phyloP scores from a whole-genome alignment of 2,797 vertebrate genomes.

The Tapera naevia region DNA sequence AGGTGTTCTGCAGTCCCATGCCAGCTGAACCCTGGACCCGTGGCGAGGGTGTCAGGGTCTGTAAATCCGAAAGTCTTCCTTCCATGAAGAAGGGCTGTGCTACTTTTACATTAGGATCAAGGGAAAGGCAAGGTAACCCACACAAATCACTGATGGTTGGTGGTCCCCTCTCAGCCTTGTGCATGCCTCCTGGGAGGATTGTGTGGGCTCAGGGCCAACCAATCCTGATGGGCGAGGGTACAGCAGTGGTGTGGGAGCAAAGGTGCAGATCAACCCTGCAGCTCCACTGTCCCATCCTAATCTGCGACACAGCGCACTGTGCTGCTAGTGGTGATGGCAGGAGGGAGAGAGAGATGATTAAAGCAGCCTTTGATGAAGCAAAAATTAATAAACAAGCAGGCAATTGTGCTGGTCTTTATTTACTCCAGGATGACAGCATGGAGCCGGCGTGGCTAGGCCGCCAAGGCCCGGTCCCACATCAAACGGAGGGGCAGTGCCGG shows the following conservation, averaged over 20 bases:
- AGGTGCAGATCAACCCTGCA: background rate
- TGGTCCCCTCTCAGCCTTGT: background rate
- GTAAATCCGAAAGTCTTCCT: background rate
- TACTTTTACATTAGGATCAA: background rate
- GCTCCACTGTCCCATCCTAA: background rate
- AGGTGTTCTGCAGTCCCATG: background rate
- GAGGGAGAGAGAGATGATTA: constrained; percentile 44
- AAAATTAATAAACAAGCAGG: constrained; percentile 39
- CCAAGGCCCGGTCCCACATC: background rate
- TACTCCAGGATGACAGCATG: background rate
- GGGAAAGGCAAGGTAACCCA: background rate
- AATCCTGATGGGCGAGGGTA: background rate
- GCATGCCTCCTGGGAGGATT: background rate
- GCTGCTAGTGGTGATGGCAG: background rate
- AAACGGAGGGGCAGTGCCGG: background rate
- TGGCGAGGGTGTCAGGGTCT: fast-evolving
- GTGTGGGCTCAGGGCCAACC: fast-evolving
- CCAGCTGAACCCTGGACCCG: constrained; percentile 11
- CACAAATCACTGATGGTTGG: fast-evolving
- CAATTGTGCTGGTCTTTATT: background rate
- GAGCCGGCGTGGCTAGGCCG: background rate
- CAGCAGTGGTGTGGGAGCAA: background rate
- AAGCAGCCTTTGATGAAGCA: constrained; percentile 33
- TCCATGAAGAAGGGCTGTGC: background rate
- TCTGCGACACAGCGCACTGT: fast-evolving